These are phyloP conservation scores for Gracilinanus agilis DNA, from an alignment of 2,113 vertebrate genomes.

Conservation along the genomic window DNA sequence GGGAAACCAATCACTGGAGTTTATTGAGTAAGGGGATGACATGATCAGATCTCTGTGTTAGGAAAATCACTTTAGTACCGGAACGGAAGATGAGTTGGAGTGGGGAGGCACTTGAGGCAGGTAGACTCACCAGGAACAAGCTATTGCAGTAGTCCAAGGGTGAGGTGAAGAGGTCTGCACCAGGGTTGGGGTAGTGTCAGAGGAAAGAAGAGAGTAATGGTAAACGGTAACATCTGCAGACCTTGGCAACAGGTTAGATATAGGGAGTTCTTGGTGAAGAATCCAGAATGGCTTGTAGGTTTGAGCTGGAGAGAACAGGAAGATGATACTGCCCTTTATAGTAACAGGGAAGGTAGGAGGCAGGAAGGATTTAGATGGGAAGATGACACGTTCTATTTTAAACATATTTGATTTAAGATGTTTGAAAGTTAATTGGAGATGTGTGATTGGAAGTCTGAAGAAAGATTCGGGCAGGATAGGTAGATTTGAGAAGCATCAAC, in stretches of 20 bases:
- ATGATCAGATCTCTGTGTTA: not conserved
- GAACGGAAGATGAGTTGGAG: not conserved
- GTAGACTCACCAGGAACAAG: not conserved
- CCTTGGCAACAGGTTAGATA: not conserved
- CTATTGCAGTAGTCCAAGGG: not conserved
- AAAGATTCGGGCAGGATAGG: not conserved
- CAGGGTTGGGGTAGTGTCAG: not conserved
- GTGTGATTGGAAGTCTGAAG: not conserved
- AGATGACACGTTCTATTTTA: not conserved
- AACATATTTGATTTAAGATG: not conserved
- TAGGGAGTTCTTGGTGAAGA: not conserved
- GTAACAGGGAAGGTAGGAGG: not conserved
- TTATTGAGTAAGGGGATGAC: not conserved
- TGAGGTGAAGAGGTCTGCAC: not conserved
- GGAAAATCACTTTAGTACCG: not conserved
- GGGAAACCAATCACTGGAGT: not conserved
- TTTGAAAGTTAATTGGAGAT: not conserved
- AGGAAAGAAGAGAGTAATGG: not conserved
- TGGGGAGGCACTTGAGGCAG: not conserved
- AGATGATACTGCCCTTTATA: not conserved
- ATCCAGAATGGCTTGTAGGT: not conserved
- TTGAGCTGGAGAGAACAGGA: not conserved
- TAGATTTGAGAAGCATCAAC: not conserved
- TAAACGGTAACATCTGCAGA: not conserved
- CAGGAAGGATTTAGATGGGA: not conserved